Base-by-base conservation (phyloP, 1,140 invertebrate species). In the Epicauta chinensis region DNA sequence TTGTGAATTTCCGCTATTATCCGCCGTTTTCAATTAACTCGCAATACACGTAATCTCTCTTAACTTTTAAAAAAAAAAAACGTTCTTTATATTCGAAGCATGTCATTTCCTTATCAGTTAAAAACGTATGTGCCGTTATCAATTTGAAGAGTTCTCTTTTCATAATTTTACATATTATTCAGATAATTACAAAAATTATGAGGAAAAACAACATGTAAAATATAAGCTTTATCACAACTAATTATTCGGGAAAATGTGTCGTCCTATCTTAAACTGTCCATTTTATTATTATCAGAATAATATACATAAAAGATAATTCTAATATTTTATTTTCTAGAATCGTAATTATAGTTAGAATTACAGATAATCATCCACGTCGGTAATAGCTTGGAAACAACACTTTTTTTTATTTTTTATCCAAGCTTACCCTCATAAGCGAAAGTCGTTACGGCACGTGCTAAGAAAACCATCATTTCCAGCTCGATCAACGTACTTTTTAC, bases 201-300 rank as follows among this genome's bases (percentile, higher is more conserved):
- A 51, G 55, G 49, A 57, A 23, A 57, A 57, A 23, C 17, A 23
- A 23, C 17, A 6, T 6, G 6, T 23, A 23, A 2, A 23, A 57
- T 51, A 46, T 12, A 15, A 30, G 38, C 51, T 30, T 42, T 57
- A 57, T 57, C 55, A 23, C 4, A 50, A 46, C 51, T 57, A 53
- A 57, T 57, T 57, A 57, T 57, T 44, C 55, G 51, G 53, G 55
- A 57, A 57, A 53, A 57, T 52, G 49, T 57, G 55, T 57, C 55
- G 39, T 37, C 31, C 45, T 56, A 56, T 56, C 55, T 52, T 46
- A 52, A 47, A 56, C 50, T 51, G 55, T 56, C 47, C 49, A n/a
- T n/a, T 23, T 23, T 23, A 23, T 23, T 4, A 4, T 23, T 23
- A 5, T 23, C 7, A 23, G 4, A 23, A 23, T 23, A 23, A 23